Base-by-base conservation (phyloP, 2,113 vertebrate species). In the Pampusana beccarii region DNA sequence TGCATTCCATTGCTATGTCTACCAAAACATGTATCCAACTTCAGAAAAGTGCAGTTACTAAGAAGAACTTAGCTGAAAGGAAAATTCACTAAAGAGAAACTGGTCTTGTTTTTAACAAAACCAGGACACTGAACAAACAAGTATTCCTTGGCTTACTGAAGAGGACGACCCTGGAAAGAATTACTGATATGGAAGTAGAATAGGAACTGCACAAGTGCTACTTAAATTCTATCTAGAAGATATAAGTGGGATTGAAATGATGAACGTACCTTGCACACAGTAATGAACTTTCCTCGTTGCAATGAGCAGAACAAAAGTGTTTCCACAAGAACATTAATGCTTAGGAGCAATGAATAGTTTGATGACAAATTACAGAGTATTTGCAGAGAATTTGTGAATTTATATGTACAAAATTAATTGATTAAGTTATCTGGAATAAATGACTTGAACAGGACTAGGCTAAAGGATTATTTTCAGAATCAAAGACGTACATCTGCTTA, bases 181-280 rank as follows among this genome's bases (percentile, higher is more conserved):
- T 51, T 60, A 80, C 80, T 73, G 38, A 86, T 71, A 84, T 48
- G 73, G 90, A 95, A 95, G 91, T 61, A 93, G 88, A 74, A 86
- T 53, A 92, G 91, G 86, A 92, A 64, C 53, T 84, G 82, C 77
- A 36, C 88, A 74, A 81, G 60, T 86, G 74, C 69, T 93, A 26
- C 86, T 96, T 93, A 88, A 83, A 64, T 67, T 75, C 4, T 64
- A 56, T 15, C 60, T 83, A 88, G 51, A 83, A 83, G 73, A 64
- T 61, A 16, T 33, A 74, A 92, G 65, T 16, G 38, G 86, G 74
- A 74, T 88, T 77, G 69, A 84, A 88, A 40, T 40, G 44, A 61
- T 69, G 70, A 64, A 36, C 20, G 0, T n/a, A 57, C 56, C 36
- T 86, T 61, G 28, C 2, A 0, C 65, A 18, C 44, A 58, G 64